Evolutionary conservation across 1,140 invertebrate species (phyloP).

Genomic region (Copidosoma floridanum): DNA sequence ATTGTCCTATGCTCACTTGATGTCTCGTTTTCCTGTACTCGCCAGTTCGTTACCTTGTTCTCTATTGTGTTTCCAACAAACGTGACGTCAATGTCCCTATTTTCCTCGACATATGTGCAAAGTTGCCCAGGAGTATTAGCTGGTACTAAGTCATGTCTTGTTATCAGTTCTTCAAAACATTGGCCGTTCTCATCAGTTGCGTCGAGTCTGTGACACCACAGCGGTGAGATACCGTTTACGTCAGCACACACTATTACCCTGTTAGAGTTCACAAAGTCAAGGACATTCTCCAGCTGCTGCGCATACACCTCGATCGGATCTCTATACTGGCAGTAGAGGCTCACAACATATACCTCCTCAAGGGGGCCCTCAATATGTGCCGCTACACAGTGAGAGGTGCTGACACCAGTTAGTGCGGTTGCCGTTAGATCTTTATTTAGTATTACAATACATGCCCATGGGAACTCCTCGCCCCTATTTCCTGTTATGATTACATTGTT

Average conservation of each 20-base stretch:
- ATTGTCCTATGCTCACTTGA: no score
- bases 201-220: neutral
- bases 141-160: no score
- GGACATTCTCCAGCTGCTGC: conserved; percentile 19
- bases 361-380: neutral
- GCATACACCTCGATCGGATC: neutral
- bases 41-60: no score
- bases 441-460: neutral
- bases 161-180: neutral
- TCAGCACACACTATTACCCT: neutral
- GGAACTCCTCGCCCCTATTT: neutral
- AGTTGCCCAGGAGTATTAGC: no score
- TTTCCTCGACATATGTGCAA: no score
- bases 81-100: no score
- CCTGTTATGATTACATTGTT: neutral
- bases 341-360: neutral
- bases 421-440: neutral
- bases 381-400: neutral
- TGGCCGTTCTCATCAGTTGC: neutral
- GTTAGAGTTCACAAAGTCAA: conserved; percentile 18
- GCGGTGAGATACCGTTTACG: neutral
- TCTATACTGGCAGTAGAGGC: neutral
- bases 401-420: neutral
- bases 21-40: no score
- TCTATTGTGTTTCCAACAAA: no score